These are phyloP conservation scores for Cacoxenus indagator DNA, from an alignment of 2,888 invertebrate species.

Conservation along the genomic window DNA sequence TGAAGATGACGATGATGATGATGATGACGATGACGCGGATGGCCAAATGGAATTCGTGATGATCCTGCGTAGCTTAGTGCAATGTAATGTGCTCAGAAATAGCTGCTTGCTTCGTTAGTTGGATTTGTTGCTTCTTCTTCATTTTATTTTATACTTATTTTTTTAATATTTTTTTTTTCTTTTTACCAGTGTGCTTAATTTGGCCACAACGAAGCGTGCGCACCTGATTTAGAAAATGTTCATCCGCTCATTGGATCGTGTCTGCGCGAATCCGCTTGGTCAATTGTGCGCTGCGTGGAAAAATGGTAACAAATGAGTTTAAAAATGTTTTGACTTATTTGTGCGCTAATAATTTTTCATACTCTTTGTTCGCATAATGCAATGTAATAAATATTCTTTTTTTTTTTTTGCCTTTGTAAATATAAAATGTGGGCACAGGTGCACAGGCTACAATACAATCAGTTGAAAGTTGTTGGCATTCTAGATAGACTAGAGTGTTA, in stretches of 20 bases:
- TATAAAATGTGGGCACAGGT: not conserved
- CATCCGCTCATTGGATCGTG: not conserved
- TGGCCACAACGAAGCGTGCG: slow-evolving; percentile 39
- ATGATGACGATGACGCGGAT: not conserved
- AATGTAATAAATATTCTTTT: not conserved
- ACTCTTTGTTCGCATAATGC: slow-evolving; percentile 14
- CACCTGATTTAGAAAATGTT: slow-evolving; percentile 51
- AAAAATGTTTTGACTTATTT: slow-evolving; percentile 28
- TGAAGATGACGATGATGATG: not conserved
- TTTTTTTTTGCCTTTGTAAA: not conserved
- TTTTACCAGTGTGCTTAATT: slow-evolving; percentile 60
- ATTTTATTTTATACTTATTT: slow-evolving; percentile 52
- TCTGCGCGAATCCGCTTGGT: not conserved
- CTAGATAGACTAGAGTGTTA: too few species aligned
- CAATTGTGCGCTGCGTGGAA: slow-evolving; percentile 21
- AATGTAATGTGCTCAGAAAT: not conserved
- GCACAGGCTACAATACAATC: not conserved
- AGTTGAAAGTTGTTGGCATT: slow-evolving; percentile 1
- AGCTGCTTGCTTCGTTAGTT: slow-evolving; percentile 18
- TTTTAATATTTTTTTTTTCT: too few species aligned
- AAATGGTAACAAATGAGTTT: slow-evolving; percentile 32
- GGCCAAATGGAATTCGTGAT: slow-evolving; percentile 46
- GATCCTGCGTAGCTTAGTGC: slow-evolving; percentile 36
- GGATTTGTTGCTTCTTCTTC: slow-evolving; percentile 47
- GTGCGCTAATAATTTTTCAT: slow-evolving; percentile 19